A percentile compares a stretch with the other conserved stretches of the same genome.
phyloP scores from a whole-genome alignment of 1,140 invertebrate species.

The Aphaenogaster ashmeadi region DNA sequence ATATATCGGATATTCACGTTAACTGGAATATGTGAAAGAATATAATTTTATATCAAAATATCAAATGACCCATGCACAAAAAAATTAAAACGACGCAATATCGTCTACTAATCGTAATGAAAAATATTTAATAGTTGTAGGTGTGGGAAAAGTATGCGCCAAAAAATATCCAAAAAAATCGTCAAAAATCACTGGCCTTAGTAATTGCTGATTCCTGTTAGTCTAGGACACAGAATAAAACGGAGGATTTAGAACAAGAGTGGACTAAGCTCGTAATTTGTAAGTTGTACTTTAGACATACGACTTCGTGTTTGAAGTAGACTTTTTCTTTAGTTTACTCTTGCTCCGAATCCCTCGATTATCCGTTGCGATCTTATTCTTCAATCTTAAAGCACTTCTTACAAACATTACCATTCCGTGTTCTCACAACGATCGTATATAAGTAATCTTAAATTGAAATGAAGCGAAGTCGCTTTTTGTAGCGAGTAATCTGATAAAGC shows the following conservation, averaged over 20 bases:
- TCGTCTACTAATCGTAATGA: neutral
- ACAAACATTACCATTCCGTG: neutral
- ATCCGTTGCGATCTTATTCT: neutral
- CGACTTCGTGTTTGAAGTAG: neutral
- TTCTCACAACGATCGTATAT: neutral
- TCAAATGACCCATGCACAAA: neutral
- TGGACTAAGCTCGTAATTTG: constrained; percentile 19
- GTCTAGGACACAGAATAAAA: neutral
- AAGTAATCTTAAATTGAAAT: constrained; percentile 38
- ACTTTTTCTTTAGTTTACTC: neutral
- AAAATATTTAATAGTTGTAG: neutral
- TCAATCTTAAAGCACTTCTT: neutral
- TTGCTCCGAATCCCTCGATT: neutral
- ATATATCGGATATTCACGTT: neutral
- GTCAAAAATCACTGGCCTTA: neutral
- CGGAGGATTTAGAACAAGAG: neutral
- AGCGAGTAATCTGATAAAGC: constrained; percentile 47
- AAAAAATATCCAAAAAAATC: neutral
- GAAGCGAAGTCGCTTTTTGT: constrained; percentile 24
- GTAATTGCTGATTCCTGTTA: neutral
- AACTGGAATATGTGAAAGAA: neutral
- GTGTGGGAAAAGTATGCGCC: neutral
- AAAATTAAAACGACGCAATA: neutral
- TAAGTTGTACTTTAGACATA: neutral
- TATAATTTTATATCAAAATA: constrained; percentile 25